Evolutionary conservation across 2,797 vertebrate genomes (phyloP), one percentile per base, ranked within the genome.

Genomic region (Siniperca obscura): DNA sequence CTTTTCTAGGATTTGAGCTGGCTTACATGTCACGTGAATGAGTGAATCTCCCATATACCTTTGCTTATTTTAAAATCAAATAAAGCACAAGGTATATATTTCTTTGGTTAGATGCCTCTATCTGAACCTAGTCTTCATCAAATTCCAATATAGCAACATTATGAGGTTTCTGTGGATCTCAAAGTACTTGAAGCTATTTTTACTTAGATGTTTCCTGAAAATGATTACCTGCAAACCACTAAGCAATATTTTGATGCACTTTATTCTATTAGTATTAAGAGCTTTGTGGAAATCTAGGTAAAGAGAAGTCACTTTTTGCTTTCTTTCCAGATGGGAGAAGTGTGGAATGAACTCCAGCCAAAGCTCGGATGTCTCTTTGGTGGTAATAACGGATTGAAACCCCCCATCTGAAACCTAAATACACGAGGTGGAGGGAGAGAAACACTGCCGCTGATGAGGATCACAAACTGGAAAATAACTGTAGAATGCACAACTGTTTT

Each of bases 291-390:
- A 62, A n/a, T 67, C 1, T 19, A 6, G 17, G 7, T 70, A 10
- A 42, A 62, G 16, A 42, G 19, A 73, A 34, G 1, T 46, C 11
- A 67, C 17, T 52, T 72, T 60, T 46, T 34, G 19, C 50, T 77
- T 48, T 64, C 40, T 64, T 79, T 85, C 16, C 91, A 99, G 98
- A 99, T 99, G 98, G 97, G 97, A 76, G 96, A 96, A 57, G 97
- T 99, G 75, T 99, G 98, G 98, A 97, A 96, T 1, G 97, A 98
- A 80, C 92, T 99, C 93, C 98, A 97, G 83, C 97, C 97, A n/a
- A 99, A 98, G 91, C 88, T 99, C 12, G 97, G 95, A 80, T 97
- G 96, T 93, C 96, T 99, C 80, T 98, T 99, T 2, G 91, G 95
- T 0, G 90, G 94, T 72, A 94, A 95, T 27, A 96, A 96, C 21